Conservation (phyloP, 2,888 invertebrate species). For the Ophion obscuratus region DNA sequence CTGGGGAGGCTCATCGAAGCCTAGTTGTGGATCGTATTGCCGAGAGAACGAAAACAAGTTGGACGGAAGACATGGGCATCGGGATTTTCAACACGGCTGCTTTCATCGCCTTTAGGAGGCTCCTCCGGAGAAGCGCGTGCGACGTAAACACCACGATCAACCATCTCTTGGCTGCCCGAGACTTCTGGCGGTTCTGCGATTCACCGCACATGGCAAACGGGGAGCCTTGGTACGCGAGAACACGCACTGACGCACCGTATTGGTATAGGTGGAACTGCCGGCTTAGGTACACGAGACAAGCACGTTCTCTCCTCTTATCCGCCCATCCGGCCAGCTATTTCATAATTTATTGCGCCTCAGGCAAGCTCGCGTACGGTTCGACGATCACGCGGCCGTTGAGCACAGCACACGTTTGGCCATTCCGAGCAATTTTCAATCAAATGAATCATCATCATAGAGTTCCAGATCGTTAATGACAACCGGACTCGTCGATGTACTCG, state of each 20-base stretch:
- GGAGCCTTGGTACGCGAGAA: slow-evolving; percentile 1
- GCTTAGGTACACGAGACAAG: slow-evolving; percentile 20
- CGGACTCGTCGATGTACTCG: neutral
- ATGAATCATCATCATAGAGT: slow-evolving; percentile 46
- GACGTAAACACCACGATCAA: slow-evolving; percentile 31
- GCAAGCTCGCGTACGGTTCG: slow-evolving; percentile 39
- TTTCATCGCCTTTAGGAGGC: slow-evolving; percentile 14
- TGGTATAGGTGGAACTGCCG: slow-evolving; percentile 35
- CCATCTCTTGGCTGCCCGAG: neutral
- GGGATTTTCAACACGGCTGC: neutral
- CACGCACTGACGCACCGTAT: neutral
- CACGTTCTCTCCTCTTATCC: slow-evolving; percentile 54
- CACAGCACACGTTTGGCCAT: slow-evolving; percentile 18
- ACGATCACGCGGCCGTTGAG: slow-evolving; percentile 34
- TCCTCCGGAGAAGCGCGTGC: slow-evolving; percentile 25
- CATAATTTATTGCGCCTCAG: slow-evolving; percentile 58
- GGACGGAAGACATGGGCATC: slow-evolving; percentile 14
- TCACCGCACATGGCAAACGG: neutral
- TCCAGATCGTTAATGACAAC: slow-evolving; percentile 2
- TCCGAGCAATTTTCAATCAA: slow-evolving; percentile 27
- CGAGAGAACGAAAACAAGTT: slow-evolving; percentile 46
- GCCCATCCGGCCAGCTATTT: slow-evolving; percentile 56
- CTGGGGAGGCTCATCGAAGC: neutral
- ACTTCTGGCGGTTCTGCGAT: neutral
- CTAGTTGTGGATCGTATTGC: slow-evolving; percentile 17